These are phyloP conservation scores for Melanotaenia pygmaea DNA, from an alignment of 2,797 vertebrate genomes.

Conservation along the genomic window DNA sequence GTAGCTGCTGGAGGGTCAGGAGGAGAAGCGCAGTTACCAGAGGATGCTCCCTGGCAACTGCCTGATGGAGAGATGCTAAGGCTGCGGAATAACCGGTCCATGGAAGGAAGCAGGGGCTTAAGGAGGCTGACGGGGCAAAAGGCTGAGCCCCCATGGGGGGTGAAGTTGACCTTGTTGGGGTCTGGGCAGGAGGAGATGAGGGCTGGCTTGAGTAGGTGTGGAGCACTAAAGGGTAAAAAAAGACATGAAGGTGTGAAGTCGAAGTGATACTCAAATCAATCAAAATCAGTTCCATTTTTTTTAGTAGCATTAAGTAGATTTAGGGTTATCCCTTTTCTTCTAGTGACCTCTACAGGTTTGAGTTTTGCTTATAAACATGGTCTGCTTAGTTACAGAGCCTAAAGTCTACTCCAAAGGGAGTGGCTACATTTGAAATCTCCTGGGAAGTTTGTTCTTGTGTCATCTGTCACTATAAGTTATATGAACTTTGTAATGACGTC, in stretches of 20 bases:
- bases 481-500: too few relatives aligned
- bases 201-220: constrained; percentile 69
- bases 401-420: background rate
- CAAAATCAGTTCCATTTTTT: background rate
- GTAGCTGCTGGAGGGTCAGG: constrained; percentile 47
- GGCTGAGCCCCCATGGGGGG: constrained; percentile 87
- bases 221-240: constrained; percentile 67
- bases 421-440: background rate
- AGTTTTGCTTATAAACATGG: too few relatives aligned
- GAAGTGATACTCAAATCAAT: background rate
- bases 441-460: background rate
- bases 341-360: too few relatives aligned
- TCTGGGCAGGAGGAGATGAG: constrained; percentile 88
- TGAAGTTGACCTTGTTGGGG: constrained; percentile 94
- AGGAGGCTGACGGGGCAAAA: constrained; percentile 91
- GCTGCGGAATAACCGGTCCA: constrained; percentile 87
- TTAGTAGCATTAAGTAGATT: background rate
- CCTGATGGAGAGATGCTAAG: constrained; percentile 74
- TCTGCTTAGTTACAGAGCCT: background rate
- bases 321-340: background rate
- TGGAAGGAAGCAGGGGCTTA: constrained; percentile 86
- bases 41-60: constrained; percentile 47
- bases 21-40: constrained; percentile 39
- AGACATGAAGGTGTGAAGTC: constrained; percentile 8
- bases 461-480: too few relatives aligned